Percentiles rank a stretch among this genome's conserved stretches.
Conservation (phyloP, 2,797 vertebrate species). For the Spondyliosoma cantharus region DNA sequence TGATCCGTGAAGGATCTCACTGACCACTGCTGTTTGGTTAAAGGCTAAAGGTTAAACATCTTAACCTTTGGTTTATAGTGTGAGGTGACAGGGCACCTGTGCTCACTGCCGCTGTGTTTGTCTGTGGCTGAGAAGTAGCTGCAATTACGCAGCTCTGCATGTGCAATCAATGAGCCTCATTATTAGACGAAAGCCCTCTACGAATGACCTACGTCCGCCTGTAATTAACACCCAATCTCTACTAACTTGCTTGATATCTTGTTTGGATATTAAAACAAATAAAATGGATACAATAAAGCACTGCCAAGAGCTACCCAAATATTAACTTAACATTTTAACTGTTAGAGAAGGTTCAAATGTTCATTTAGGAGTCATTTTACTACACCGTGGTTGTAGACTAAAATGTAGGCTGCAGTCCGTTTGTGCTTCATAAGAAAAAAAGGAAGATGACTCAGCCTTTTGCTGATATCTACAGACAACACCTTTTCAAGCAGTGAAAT, state of each 20-base stretch:
- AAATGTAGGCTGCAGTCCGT: no score
- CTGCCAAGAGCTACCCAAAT: no score
- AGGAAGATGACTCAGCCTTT: not conserved
- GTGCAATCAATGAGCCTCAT: conserved; percentile 38
- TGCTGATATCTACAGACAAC: not conserved
- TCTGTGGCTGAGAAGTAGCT: conserved; percentile 8
- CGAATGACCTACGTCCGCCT: not conserved
- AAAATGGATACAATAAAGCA: not conserved
- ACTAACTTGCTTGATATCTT: not conserved
- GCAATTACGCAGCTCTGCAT: conserved; percentile 17
- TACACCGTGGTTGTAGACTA: no score
- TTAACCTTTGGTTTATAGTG: conserved; percentile 48
- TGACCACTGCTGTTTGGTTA: conserved; percentile 28
- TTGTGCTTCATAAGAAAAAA: no score
- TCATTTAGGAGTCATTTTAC: no score
- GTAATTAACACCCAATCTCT: not conserved
- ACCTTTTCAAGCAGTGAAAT: not conserved
- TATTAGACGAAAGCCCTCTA: conserved; percentile 10
- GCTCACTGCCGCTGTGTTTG: conserved; percentile 17
- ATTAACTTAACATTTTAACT: not conserved
- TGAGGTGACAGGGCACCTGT: conserved; percentile 8
- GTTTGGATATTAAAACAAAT: not conserved
- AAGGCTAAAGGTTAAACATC: conserved; percentile 44
- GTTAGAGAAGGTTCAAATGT: not conserved
- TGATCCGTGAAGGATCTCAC: conserved; percentile 24